Evolutionary conservation across 2,797 vertebrate genomes (phyloP).

Genomic region (Pagetopsis macropterus): DNA sequence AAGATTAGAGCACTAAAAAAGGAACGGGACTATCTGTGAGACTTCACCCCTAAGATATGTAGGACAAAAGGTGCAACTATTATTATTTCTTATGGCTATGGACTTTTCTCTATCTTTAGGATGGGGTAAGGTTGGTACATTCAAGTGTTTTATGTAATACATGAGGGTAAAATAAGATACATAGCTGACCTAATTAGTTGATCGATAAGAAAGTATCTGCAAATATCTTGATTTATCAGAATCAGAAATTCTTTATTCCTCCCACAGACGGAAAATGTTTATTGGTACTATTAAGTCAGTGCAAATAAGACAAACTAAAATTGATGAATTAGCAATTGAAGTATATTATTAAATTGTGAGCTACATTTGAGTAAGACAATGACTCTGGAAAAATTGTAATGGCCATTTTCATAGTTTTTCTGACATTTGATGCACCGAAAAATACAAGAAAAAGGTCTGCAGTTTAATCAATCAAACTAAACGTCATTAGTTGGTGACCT

Average conservation of each 20-base stretch:
- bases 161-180: not conserved
- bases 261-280: too few species aligned
- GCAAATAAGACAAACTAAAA: not conserved
- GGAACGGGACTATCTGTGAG: not conserved
- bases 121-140: fast-evolving
- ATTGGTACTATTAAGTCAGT: too few species aligned
- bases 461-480: conserved; percentile 26
- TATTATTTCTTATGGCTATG: not conserved
- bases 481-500: conserved; percentile 8
- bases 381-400: not conserved
- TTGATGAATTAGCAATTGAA: too few species aligned
- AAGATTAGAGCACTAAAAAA: not conserved
- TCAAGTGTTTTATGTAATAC: not conserved
- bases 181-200: not conserved
- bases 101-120: not conserved
- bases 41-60: not conserved
- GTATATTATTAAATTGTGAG: too few species aligned
- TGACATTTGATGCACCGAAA: conserved; percentile 10
- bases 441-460: not conserved
- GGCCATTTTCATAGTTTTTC: not conserved
- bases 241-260: too few species aligned
- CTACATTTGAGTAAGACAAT: too few species aligned
- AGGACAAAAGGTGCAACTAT: not conserved
- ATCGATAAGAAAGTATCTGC: not conserved
- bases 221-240: not conserved